These are phyloP conservation scores for Metellina segmentata DNA, from an alignment of 2,888 invertebrate species.

Conservation along the genomic window DNA sequence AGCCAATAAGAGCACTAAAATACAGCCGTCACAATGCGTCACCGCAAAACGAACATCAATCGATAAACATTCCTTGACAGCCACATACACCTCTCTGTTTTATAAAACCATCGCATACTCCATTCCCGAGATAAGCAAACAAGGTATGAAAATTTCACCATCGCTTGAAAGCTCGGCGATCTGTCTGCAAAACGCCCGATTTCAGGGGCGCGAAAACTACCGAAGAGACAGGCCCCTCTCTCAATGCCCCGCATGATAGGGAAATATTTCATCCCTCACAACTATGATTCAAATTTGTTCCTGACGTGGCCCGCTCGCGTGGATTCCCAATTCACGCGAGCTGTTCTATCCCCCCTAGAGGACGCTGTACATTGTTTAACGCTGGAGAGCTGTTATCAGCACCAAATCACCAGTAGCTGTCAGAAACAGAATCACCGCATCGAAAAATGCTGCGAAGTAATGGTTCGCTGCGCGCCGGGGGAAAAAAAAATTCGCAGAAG, in stretches of 20 bases:
- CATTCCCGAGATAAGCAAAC: slow-evolving; percentile 12
- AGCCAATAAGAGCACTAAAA: no score
- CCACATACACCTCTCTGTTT: no score
- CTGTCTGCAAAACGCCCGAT: not conserved
- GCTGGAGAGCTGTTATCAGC: slow-evolving; percentile 29
- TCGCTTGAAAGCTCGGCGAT: slow-evolving; percentile 1
- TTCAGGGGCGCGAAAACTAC: slow-evolving; percentile 10
- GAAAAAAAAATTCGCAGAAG: slow-evolving; percentile 5
- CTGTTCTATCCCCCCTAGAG: not conserved
- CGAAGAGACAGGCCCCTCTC: not conserved
- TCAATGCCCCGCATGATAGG: slow-evolving; percentile 3
- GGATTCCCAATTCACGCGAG: not conserved
- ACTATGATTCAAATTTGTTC: slow-evolving; percentile 44
- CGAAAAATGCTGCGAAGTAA: slow-evolving; percentile 29
- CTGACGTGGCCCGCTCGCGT: slow-evolving; percentile 12
- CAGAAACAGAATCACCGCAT: slow-evolving; percentile 49
- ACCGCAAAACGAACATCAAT: no score
- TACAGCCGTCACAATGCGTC: no score
- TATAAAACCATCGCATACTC: no score
- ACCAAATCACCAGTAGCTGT: slow-evolving; percentile 44
- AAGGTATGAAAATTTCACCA: slow-evolving; percentile 46
- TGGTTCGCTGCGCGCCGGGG: slow-evolving; percentile 24
- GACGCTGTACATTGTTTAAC: slow-evolving; percentile 41
- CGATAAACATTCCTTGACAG: no score
- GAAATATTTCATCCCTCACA: slow-evolving; percentile 33